Evolutionary conservation across 2,113 vertebrate species (phyloP), one percentile per base, ranked within the genome.

Genomic region (Melanerpes formicivorus): DNA sequence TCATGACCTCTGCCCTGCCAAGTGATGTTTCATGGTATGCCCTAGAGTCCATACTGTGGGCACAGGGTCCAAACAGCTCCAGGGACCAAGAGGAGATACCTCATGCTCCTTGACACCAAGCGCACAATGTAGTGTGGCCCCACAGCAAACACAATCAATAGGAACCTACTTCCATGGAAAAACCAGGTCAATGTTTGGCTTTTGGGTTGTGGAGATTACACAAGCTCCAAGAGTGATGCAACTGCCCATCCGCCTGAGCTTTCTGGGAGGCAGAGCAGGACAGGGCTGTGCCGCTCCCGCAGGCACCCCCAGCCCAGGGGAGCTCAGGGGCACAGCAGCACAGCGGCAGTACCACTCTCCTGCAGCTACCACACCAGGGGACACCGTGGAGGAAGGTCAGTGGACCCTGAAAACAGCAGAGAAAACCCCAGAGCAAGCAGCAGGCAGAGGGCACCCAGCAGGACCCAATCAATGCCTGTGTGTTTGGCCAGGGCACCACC

Each of bases 11-110:
- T 90, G 72, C 44, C 52, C 73, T 55, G 75, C 29, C 32, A 6
- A 58, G 58, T 2, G 0, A 17, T 1, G 12, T 15, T 58, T 58
- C 2, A 0, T 2, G 2, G 10, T 30, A 29, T 73, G 14, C 34
- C 27, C 55, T 3, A 37, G 19, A 55, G 37, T 17, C 44, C 23
- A 9, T 5, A 0, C 30, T 26, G 16, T 3, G 42, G 34, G 16
- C 30, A 18, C 9, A 11, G 34, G 29, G n/a, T 11, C 11, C 67
- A 79, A 69, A 44, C 76, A 66, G n/a, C 22, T 81, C 52, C 3
- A 40, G 59, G 16, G 8, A 9, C 42, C 0, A 0, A 22, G 11
- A 15, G 34, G 23, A 56, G 10, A 21, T 11, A 17, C 21, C 21
- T 18, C 14, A 0, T 9, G 17, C n/a, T 40, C 22, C 34, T 40